Conservation (phyloP, 2,113 vertebrate genomes). For the Motacilla alba region DNA sequence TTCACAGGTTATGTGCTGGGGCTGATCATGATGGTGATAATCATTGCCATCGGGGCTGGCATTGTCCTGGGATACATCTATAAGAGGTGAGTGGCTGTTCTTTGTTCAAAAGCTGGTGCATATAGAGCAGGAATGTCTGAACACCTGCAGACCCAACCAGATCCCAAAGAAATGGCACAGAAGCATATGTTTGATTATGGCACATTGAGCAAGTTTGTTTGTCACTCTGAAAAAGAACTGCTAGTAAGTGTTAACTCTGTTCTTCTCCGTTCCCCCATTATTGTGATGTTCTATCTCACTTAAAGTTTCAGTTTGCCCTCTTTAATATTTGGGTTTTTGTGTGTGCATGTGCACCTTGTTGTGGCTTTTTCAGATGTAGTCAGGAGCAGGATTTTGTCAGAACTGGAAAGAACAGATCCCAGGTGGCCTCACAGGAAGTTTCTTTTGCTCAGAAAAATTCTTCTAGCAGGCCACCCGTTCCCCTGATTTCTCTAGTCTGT, state of each 20-base stretch:
- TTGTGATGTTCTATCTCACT: not conserved
- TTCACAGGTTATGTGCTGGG: constrained; percentile 85
- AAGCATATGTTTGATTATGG: not conserved
- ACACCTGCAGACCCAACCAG: not conserved
- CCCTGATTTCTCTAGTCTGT: not conserved
- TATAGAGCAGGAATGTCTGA: not conserved
- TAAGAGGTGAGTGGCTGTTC: constrained; percentile 82
- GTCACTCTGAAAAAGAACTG: not conserved
- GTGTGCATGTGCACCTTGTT: not conserved
- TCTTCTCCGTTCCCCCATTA: not conserved
- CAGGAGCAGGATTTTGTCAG: not conserved
- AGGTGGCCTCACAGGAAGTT: not conserved
- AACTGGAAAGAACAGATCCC: not conserved
- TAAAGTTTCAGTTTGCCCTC: not conserved
- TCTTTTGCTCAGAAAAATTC: not conserved
- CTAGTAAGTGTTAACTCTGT: not conserved
- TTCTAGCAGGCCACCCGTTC: not conserved
- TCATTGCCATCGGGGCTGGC: constrained; percentile 85
- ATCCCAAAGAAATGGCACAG: not conserved
- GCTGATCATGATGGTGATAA: constrained; percentile 88
- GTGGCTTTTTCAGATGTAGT: not conserved
- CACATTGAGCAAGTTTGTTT: not conserved
- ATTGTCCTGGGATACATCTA: constrained; percentile 91
- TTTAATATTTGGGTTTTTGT: not conserved
- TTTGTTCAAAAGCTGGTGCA: not conserved